Evolutionary conservation across 2,888 invertebrate species (phyloP), one percentile per base, ranked within the genome.

Genomic region (Lepidochitona cinerea): DNA sequence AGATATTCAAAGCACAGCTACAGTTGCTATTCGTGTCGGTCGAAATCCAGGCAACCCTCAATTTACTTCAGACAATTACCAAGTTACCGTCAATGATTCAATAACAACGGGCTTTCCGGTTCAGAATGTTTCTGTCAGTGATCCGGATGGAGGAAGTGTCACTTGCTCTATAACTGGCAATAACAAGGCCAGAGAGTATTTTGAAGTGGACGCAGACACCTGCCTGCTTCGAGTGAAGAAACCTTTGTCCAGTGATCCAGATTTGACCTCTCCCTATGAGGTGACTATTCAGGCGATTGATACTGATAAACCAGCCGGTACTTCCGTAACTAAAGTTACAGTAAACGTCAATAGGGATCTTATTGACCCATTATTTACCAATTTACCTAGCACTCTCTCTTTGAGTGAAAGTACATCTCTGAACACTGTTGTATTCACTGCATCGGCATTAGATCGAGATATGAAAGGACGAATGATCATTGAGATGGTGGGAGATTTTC

Each of bases 41-140:
- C 79, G 88, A 32, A 88, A 88, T 74, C 70, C 83, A 64, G 85
- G 87, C 73, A 79, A 81, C 18, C 89, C 89, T 0, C 73, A 82
- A 35, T 89, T 89, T 78, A 82, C 83, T 54, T 84, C 86, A 6
- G 71, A 76, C 2, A 81, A 79, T 5, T 88, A 87, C 79, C 49
- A 75, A 41, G 80, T 87, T 9, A 83, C 81, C 5, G 80, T 89
- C 67, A 79, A 80, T 54, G 88, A 88, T 65, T 75, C 74, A 36
- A 78, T 77, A 2, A 37, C 74, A 0, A 79, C 84, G 6, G 81
- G 79, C 2, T 75, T 79, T 9, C 79, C 78, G 77, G 80, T 88
- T 29, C 75, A 76, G 65, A 84, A 81, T 69, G 81, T 88, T 32
- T 83, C 79, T 65, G 87, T 87, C 6, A 76, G 81, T 0, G 88